These are phyloP conservation scores for Diplazon laetatorius DNA, from an alignment of 2,888 invertebrate species.

Conservation along the genomic window DNA sequence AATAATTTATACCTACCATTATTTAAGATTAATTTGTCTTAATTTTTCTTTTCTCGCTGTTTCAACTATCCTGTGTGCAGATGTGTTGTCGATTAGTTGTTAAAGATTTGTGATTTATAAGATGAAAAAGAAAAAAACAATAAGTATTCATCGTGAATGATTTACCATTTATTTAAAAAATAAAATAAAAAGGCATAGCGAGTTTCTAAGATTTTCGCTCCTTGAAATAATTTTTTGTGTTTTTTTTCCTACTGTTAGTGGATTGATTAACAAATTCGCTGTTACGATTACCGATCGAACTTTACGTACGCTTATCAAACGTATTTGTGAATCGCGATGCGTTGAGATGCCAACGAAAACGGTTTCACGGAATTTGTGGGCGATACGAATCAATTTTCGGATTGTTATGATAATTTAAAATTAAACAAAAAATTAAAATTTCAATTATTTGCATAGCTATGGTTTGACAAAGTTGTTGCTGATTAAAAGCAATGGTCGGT, in stretches of 20 bases:
- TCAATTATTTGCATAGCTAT: conserved; percentile 17
- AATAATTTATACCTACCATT: neutral
- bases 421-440: too few species aligned
- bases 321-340: conserved; percentile 21
- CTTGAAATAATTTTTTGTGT: neutral
- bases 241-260: neutral
- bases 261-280: conserved; percentile 3
- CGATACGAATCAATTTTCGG: neutral
- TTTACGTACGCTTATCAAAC: conserved; percentile 16
- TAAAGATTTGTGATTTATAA: conserved; percentile 11
- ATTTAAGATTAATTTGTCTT: neutral
- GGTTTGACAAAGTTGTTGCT: conserved; percentile 6
- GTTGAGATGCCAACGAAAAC: conserved; percentile 1
- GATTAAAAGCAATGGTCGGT: neutral
- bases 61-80: conserved; percentile 4
- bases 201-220: conserved; percentile 17
- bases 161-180: conserved; percentile 31
- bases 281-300: conserved; percentile 18
- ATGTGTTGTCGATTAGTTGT: conserved; percentile 21
- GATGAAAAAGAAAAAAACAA: conserved; percentile 16
- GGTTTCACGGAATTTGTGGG: conserved; percentile 1
- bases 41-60: conserved; percentile 2
- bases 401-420: conserved; percentile 2
- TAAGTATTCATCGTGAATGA: conserved; percentile 29
- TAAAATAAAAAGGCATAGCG: conserved; percentile 6